Conservation (phyloP, 2,888 invertebrate species). For the Dynastes hyllus region DNA sequence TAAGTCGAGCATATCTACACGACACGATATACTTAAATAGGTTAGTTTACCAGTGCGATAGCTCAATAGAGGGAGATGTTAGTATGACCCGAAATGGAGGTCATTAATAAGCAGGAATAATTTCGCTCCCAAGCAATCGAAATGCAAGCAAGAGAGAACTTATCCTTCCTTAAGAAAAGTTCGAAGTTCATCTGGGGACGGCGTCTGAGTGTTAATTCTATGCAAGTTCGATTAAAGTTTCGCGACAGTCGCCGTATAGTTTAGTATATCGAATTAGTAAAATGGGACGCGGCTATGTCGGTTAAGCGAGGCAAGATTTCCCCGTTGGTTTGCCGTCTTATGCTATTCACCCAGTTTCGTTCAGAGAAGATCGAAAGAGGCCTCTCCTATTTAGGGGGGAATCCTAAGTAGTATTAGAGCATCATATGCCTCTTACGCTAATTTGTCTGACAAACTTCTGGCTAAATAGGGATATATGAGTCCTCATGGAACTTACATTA, state of each 20-base stretch:
- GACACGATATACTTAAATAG: constrained; percentile 2
- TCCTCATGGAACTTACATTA: constrained; percentile 1
- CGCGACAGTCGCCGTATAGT: constrained; percentile 19
- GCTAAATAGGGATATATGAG: constrained; percentile 29
- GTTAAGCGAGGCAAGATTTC: constrained; percentile 1
- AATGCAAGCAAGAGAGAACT: not conserved
- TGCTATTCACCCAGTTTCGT: not conserved
- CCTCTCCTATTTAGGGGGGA: not conserved
- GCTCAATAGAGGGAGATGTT: not conserved
- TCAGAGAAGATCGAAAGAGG: not conserved
- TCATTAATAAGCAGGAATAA: constrained; percentile 28
- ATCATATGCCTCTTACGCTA: constrained; percentile 12
- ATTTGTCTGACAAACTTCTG: constrained; percentile 25
- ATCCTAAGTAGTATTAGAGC: not conserved
- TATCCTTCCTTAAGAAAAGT: constrained; percentile 9
- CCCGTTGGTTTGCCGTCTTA: not conserved
- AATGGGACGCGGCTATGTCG: not conserved
- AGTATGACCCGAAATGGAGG: not conserved
- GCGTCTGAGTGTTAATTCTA: not conserved
- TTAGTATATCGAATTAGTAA: constrained; percentile 33
- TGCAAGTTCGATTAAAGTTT: constrained; percentile 32
- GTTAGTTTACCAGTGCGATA: not conserved
- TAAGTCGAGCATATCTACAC: too few relatives aligned
- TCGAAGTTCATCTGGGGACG: not conserved
- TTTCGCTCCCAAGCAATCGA: constrained; percentile 19